Base-by-base conservation (phyloP, 1,140 invertebrate species). In the Cydia pomonella region DNA sequence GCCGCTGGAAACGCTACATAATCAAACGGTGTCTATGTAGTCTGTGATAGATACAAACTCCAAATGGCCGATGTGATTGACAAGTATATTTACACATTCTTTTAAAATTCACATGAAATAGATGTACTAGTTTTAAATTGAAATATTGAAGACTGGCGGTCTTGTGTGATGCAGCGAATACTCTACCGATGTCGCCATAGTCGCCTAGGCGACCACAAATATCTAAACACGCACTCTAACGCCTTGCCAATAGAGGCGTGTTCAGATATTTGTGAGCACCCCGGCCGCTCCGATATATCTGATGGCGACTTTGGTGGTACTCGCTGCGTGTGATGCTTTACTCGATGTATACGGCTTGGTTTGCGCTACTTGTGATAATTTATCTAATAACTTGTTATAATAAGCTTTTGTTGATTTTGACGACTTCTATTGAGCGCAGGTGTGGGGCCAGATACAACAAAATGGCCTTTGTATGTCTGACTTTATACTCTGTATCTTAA, bases 351-450 rank as follows among this genome's bases (percentile, higher is more conserved):
- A 85, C 81, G 84, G 84, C 82, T 87, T 86, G 27, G 78, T 84
- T 84, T 83, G 79, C 82, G 85, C 84, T 85, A 79, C 84, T 81
- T 87, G 87, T 85, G 87, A 85, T 87, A 87, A 88, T 86, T 84
- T 76, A 79, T 76, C 62, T 79, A 79, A 77, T 78, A 79, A 79
- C 76, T 82, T 81, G 81, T 87, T 82, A 79, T 79, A 12, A 23
- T 59, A 81, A 64, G 33, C 47, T 76, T 81, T 74, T 38, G 79
- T 77, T 75, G 74, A 79, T 82, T 82, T 84, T 87, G 72, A 82
- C 79, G 75, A 83, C 84, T 87, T 82, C 75, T 85, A 81, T 87
- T 83, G 81, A 80, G 82, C 80, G 75, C 78, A 50, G 53, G 63
- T 75, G 76, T 76, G 71, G 79, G 44, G 78, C n/a, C 47, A 21